These are phyloP conservation scores for Pteromalus puparum DNA, from an alignment of 1,140 invertebrate species.

Conservation along the genomic window DNA sequence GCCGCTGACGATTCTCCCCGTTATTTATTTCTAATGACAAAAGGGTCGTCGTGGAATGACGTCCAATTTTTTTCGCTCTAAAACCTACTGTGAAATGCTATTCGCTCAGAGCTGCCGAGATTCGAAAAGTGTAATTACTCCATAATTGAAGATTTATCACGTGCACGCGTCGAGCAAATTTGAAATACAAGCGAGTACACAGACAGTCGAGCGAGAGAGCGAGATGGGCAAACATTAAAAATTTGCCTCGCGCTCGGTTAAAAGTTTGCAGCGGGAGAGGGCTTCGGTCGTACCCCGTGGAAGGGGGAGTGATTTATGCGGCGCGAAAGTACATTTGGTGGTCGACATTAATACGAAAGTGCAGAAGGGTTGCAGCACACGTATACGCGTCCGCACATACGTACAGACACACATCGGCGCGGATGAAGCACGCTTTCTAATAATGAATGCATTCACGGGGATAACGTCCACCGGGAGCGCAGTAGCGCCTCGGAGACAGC, in stretches of 20 bases:
- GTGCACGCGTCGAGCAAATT: neutral
- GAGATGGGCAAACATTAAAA: slow-evolving; percentile 2
- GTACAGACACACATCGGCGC: neutral
- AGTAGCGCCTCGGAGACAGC: slow-evolving; percentile 47
- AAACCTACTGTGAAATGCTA: too few relatives aligned
- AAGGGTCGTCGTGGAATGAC: too few relatives aligned
- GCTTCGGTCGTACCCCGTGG: neutral
- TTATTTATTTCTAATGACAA: too few relatives aligned
- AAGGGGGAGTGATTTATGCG: slow-evolving; percentile 36
- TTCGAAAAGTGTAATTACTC: neutral
- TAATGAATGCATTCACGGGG: slow-evolving; percentile 43
- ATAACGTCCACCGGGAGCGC: slow-evolving; percentile 56
- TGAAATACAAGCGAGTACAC: neutral
- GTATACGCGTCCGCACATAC: neutral
- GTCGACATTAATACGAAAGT: slow-evolving; percentile 37
- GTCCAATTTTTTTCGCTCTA: too few relatives aligned
- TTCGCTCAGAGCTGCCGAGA: too few relatives aligned
- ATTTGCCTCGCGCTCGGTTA: slow-evolving; percentile 5
- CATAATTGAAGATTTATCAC: neutral
- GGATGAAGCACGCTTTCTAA: slow-evolving; percentile 23
- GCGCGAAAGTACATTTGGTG: slow-evolving; percentile 29
- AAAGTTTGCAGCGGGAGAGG: neutral
- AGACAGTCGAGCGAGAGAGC: neutral
- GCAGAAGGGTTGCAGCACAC: slow-evolving; percentile 25
- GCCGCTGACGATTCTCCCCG: too few relatives aligned